A percentile compares a stretch with the other conserved stretches of the same genome.
Conservation (phyloP, 2,113 vertebrate genomes). For the Vicugna pacos region DNA sequence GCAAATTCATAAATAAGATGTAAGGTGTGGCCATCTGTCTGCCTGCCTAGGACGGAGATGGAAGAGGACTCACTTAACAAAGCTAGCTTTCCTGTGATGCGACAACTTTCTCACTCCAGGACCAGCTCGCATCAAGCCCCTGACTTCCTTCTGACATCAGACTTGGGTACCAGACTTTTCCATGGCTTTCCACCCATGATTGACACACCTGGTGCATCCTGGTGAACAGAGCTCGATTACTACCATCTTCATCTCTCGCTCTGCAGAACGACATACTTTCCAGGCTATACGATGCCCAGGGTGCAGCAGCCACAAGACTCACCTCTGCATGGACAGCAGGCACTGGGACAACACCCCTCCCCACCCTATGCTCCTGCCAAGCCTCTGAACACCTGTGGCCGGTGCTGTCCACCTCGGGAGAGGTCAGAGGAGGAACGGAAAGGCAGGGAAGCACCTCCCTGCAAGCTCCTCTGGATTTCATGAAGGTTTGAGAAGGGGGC, state of each 20-base stretch:
- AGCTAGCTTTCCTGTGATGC: fast-evolving
- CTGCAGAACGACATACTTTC: fast-evolving
- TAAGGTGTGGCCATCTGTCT: fast-evolving
- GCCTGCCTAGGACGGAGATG: fast-evolving
- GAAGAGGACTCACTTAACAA: fast-evolving
- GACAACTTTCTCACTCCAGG: fast-evolving
- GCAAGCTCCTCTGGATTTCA: neutral
- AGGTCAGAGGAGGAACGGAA: too few species aligned
- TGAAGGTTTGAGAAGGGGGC: fast-evolving
- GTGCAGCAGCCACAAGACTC: fast-evolving
- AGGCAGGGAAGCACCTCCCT: fast-evolving
- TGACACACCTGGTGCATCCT: neutral
- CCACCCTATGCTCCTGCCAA: fast-evolving
- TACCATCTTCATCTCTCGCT: neutral
- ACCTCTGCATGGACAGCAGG: fast-evolving
- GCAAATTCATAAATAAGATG: fast-evolving
- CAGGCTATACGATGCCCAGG: fast-evolving
- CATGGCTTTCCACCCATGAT: fast-evolving
- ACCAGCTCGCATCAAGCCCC: neutral
- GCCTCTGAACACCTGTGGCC: neutral
- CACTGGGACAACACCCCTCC: fast-evolving
- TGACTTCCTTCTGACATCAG: neutral
- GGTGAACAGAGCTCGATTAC: fast-evolving
- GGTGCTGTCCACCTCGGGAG: fast-evolving
- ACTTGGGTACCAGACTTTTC: fast-evolving